Evolutionary conservation across 1,140 invertebrate genomes (phyloP).

Genomic region (Brachionus calyciflorus): DNA sequence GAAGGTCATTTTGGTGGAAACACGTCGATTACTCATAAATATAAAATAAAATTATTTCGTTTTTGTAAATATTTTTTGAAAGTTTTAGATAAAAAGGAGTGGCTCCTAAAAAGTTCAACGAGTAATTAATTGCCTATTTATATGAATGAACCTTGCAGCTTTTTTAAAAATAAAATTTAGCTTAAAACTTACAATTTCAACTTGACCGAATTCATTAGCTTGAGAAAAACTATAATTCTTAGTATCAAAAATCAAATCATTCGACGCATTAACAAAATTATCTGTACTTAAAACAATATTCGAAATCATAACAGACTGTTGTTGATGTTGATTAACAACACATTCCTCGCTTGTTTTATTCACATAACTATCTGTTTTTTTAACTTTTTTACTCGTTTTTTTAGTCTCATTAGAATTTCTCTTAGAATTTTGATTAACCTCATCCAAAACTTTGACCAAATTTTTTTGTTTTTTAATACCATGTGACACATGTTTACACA

Average conservation of each 20-base stretch:
- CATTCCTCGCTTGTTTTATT: background rate
- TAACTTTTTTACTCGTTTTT: background rate
- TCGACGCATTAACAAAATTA: background rate
- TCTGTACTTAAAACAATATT: background rate
- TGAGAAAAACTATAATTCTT: constrained; percentile 3
- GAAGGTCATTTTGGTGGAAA: too few species aligned
- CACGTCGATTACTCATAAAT: too few species aligned
- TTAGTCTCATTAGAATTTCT: background rate
- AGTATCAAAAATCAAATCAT: constrained; percentile 11
- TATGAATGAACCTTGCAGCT: too few species aligned
- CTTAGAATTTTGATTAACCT: constrained; percentile 31
- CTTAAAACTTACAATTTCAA: background rate
- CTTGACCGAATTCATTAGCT: background rate
- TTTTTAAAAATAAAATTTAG: too few species aligned
- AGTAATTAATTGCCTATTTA: too few species aligned
- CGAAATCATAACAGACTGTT: background rate
- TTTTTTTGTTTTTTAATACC: constrained; percentile 20
- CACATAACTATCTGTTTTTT: background rate
- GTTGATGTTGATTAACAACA: background rate
- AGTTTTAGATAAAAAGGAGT: too few species aligned
- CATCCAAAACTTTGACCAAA: constrained; percentile 33
- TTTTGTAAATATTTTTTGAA: too few species aligned
- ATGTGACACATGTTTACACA: background rate
- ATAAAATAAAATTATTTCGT: too few species aligned
- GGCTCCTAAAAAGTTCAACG: too few species aligned